Base-by-base conservation (phyloP, 2,888 invertebrate species). In the Cephus sareptanus region DNA sequence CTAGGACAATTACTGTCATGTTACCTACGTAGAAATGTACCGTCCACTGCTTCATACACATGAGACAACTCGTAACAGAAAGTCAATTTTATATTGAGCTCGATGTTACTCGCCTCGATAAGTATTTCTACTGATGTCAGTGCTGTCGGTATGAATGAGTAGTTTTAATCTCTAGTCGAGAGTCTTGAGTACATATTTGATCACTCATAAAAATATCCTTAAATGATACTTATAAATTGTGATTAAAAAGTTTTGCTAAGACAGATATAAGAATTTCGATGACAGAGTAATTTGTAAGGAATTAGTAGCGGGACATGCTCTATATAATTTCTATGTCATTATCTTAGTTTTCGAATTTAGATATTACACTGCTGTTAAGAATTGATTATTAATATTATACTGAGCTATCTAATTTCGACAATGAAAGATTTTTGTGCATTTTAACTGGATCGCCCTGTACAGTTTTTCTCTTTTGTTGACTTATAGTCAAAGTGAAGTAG, bases 21-120 rank as follows among this genome's bases (percentile, higher is more conserved):
- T 73, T 23, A 73, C 75, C 71, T 75, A 56, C 75, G 76, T 76
- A 78, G 78, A 76, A 78, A 73, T 23, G 75, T 34, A 78, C 78
- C 78, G 78, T 78, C 78, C 78, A 78, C 30, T 78, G 30, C 75
- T 77, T 75, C 75, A 75, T 77, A 75, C 74, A 70, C 15, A 76
- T 23, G 23, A 56, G 23, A 56, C 56, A 56, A 56, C 56, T 56
- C 56, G 56, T 56, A 56, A 56, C 56, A 56, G 56, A 56, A 56
- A 56, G 56, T 23, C 23, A 56, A 56, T 23, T 56, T 56, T 23
- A 56, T 56, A 56, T 23, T 56, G 56, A 56, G 23, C 56, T 56
- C 56, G 23, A 56, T 56, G 56, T 56, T 56, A 23, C 56, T 23
- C 56, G 23, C 56, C 23, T 56, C 23, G 23, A 56, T 9, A 56